Percentiles rank a stretch among this genome's conserved stretches.
phyloP scores from a whole-genome alignment of 2,797 vertebrate species.

The Clangula hyemalis region DNA sequence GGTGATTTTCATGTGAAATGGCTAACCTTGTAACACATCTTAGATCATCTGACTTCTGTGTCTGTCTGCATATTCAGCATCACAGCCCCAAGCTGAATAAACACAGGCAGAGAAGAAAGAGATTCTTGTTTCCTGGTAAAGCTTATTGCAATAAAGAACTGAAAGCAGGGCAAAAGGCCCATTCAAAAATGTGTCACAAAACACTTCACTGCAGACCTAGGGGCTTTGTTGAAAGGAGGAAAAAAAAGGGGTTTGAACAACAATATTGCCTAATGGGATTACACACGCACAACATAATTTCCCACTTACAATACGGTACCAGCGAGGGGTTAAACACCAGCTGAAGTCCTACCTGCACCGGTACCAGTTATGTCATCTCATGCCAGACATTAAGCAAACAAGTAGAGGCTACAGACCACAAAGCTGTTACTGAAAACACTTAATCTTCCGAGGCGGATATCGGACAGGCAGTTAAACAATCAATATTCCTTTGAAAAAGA shows the following conservation, averaged over 20 bases:
- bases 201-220: not conserved
- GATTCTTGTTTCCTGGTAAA: slow-evolving; percentile 69
- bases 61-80: slow-evolving; percentile 44
- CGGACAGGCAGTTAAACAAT: not conserved
- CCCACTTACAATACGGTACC: not conserved
- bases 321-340: not conserved
- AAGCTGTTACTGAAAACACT: not conserved
- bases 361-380: not conserved
- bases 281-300: not conserved
- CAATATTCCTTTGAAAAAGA: not conserved
- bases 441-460: not conserved
- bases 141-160: slow-evolving; percentile 44
- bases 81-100: slow-evolving; percentile 56
- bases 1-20: slow-evolving; percentile 52
- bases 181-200: slow-evolving; percentile 61
- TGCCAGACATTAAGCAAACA: not conserved
- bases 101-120: slow-evolving; percentile 67
- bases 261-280: slow-evolving; percentile 17
- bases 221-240: not conserved
- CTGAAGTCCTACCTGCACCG: not conserved
- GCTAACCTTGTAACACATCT: slow-evolving; percentile 55
- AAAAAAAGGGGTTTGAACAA: not conserved
- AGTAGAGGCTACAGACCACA: not conserved
- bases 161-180: slow-evolving; percentile 48
- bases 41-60: slow-evolving; percentile 67